Conservation (phyloP, 2,113 vertebrate genomes). For the Chaetorhynchus papuensis region DNA sequence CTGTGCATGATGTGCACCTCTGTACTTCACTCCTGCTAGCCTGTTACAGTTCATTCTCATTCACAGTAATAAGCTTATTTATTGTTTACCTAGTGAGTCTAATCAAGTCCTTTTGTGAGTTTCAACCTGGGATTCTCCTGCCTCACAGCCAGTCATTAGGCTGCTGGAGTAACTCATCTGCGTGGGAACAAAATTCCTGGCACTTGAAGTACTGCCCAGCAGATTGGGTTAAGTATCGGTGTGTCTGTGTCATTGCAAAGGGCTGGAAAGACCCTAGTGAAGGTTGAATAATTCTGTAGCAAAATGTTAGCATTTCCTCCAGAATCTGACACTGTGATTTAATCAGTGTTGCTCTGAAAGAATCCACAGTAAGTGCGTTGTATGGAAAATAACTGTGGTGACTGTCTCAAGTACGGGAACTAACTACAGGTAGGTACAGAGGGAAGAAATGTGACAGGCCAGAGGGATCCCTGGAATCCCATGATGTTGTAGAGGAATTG, state of each 20-base stretch:
- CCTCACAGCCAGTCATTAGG: neutral
- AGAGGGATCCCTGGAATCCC: neutral
- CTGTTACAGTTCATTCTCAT: neutral
- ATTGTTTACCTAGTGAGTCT: neutral
- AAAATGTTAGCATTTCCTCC: neutral
- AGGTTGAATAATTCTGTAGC: neutral
- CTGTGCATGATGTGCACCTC: neutral
- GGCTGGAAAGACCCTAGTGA: neutral
- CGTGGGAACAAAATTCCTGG: neutral
- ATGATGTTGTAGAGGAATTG: neutral
- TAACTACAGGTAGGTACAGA: neutral
- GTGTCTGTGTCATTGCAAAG: neutral
- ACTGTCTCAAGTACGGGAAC: neutral
- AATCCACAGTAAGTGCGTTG: neutral
- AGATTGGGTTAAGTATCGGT: rapidly evolving
- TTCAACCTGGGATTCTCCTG: neutral
- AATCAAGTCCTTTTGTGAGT: neutral
- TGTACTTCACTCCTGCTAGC: neutral
- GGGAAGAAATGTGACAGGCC: neutral
- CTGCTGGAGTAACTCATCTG: neutral
- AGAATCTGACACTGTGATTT: neutral
- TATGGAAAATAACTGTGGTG: neutral
- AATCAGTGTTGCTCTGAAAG: neutral
- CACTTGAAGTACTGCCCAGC: neutral
- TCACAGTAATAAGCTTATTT: neutral